These are phyloP conservation scores for Acanthisitta chloris DNA, from an alignment of 2,113 vertebrate genomes.

Conservation along the genomic window DNA sequence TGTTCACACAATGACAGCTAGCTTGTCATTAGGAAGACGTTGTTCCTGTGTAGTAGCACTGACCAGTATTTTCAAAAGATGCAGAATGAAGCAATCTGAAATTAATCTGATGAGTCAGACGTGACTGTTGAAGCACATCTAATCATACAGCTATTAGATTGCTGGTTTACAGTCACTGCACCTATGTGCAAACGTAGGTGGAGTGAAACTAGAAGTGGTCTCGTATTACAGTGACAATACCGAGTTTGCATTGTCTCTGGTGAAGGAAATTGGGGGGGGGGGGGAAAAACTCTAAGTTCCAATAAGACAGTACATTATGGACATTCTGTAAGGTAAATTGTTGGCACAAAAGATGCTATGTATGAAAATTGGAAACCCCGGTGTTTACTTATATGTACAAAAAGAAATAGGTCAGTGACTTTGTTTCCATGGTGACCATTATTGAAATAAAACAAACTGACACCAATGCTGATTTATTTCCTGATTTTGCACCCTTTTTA, in stretches of 20 bases:
- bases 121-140: not conserved
- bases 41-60: not conserved
- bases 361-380: constrained; percentile 38
- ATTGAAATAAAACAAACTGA: constrained; percentile 70
- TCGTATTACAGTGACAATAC: not conserved
- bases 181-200: not conserved
- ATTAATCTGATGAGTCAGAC: not conserved
- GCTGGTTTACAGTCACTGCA: not conserved
- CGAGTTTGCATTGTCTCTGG: not conserved
- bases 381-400: constrained; percentile 63
- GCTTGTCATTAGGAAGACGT: not conserved
- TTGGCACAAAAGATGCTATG: not conserved
- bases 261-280: not conserved
- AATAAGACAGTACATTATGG: not conserved
- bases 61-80: not conserved
- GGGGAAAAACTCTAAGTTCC: not conserved
- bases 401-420: constrained; percentile 73
- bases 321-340: not conserved
- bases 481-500: constrained; percentile 24
- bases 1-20: not conserved
- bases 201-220: not conserved
- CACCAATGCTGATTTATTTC: constrained; percentile 56
- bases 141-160: not conserved
- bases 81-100: not conserved
- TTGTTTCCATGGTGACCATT: constrained; percentile 78